phyloP scores from a whole-genome alignment of 2,888 invertebrate genomes.

The Acronicta aceris region DNA sequence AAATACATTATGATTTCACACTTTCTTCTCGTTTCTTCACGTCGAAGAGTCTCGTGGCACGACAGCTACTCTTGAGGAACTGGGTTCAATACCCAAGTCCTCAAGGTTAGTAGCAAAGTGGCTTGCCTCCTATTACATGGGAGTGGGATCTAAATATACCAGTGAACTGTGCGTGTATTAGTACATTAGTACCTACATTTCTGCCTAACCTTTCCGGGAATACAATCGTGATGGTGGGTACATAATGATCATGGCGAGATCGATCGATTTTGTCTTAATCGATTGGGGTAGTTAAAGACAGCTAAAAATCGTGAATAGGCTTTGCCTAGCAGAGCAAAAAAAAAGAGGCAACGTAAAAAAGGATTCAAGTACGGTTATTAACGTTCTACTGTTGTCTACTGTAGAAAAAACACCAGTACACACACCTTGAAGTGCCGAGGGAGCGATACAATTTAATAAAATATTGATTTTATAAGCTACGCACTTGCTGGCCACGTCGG shows the following conservation, averaged over 20 bases:
- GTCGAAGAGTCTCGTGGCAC: too few species aligned
- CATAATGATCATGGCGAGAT: not conserved
- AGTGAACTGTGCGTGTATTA: too few species aligned
- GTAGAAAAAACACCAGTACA: constrained; percentile 11
- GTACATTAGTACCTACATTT: too few species aligned
- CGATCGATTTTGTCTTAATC: not conserved
- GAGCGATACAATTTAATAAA: constrained; percentile 46
- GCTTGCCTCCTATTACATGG: too few species aligned
- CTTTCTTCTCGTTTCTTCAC: too few species aligned
- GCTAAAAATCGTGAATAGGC: not conserved
- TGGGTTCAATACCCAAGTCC: too few species aligned
- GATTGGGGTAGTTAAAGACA: not conserved
- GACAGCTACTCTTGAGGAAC: too few species aligned
- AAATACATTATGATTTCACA: constrained; percentile 28
- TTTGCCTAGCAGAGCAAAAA: not conserved
- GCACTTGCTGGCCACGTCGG: constrained; percentile 19
- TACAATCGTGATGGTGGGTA: too few species aligned
- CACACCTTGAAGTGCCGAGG: constrained; percentile 17
- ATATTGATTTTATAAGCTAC: constrained; percentile 44
- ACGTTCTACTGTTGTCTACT: not conserved
- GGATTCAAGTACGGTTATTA: not conserved
- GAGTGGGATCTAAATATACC: too few species aligned
- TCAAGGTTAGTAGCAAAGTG: too few species aligned
- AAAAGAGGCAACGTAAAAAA: not conserved
- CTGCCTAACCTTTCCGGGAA: too few species aligned